phyloP scores from a whole-genome alignment of 2,888 invertebrate species.

The Arrhopalites spinosus region DNA sequence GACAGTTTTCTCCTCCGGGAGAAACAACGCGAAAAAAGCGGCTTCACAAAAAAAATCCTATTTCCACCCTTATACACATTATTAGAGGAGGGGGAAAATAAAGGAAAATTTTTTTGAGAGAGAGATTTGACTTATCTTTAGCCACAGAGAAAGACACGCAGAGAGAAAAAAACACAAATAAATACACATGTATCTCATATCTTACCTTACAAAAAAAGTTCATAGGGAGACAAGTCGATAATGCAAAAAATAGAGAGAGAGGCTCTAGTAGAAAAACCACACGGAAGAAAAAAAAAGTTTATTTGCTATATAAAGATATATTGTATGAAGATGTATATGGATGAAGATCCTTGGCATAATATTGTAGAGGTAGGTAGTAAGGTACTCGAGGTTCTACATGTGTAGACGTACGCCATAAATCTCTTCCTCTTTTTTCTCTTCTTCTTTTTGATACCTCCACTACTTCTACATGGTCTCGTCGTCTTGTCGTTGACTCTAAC shows the following conservation, averaged over 20 bases:
- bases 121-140: conserved; percentile 1
- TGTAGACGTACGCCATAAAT: conserved; percentile 28
- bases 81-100: too few relatives aligned
- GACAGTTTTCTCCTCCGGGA: conserved; percentile 53
- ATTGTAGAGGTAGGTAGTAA: too few relatives aligned
- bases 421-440: conserved; percentile 18
- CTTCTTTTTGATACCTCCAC: not conserved
- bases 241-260: conserved; percentile 5
- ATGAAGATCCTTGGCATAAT: too few relatives aligned
- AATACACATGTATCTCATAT: conserved; percentile 9
- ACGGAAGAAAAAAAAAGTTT: conserved; percentile 14
- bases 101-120: not conserved
- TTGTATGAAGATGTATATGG: not conserved
- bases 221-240: not conserved
- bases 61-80: not conserved
- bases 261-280: conserved; percentile 11
- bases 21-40: conserved; percentile 40
- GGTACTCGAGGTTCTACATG: conserved; percentile 3
- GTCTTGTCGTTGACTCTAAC: conserved; percentile 24
- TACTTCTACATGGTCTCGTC: conserved; percentile 23
- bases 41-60: conserved; percentile 11
- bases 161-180: not conserved
- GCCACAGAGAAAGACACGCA: not conserved
- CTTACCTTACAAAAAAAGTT: not conserved
- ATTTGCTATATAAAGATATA: conserved; percentile 19